Percentiles rank a stretch among this genome's conserved stretches.
Evolutionary conservation across 1,140 invertebrate genomes (phyloP).

Genomic region (Dendrolimus punctatus): DNA sequence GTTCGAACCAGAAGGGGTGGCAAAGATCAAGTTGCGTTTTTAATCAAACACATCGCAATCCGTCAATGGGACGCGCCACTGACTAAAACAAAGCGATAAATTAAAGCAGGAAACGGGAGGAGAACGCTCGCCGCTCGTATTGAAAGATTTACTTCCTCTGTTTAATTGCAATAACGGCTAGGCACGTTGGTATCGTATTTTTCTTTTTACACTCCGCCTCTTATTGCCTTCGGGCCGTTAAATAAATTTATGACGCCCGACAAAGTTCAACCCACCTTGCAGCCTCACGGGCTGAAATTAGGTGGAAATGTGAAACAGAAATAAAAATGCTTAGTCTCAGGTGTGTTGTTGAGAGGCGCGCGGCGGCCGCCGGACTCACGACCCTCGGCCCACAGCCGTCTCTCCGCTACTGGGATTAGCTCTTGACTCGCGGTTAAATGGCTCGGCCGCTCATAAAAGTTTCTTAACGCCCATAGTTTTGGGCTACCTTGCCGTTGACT

Average conservation of each 20-base stretch:
- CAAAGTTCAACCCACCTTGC: slow-evolving; percentile 65
- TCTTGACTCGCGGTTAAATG: slow-evolving; percentile 60
- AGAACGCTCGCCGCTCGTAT: slow-evolving; percentile 62
- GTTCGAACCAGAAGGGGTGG: slow-evolving; percentile 22
- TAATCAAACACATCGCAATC: slow-evolving; percentile 68
- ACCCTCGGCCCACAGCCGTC: neutral
- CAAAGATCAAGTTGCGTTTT: slow-evolving; percentile 48
- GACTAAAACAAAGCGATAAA: slow-evolving; percentile 70
- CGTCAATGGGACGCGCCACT: slow-evolving; percentile 61
- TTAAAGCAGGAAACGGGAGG: slow-evolving; percentile 62
- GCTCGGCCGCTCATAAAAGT: slow-evolving; percentile 61
- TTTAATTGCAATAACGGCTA: slow-evolving; percentile 72
- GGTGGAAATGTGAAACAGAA: slow-evolving; percentile 59
- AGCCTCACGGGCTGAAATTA: slow-evolving; percentile 55
- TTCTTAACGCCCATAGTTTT: slow-evolving; percentile 62
- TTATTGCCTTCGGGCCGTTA: slow-evolving; percentile 70
- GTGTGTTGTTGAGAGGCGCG: slow-evolving; percentile 36
- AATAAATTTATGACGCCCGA: slow-evolving; percentile 71
- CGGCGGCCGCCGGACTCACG: slow-evolving; percentile 5
- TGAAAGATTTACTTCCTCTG: slow-evolving; percentile 72
- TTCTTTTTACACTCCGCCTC: slow-evolving; percentile 70
- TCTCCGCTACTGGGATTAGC: slow-evolving; percentile 46
- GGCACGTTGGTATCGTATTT: slow-evolving; percentile 71
- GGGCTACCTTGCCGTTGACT: slow-evolving; percentile 42
- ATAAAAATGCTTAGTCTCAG: slow-evolving; percentile 58